Evolutionary conservation across 1,140 invertebrate genomes (phyloP).

Genomic region (Acromyrmex charruanus): DNA sequence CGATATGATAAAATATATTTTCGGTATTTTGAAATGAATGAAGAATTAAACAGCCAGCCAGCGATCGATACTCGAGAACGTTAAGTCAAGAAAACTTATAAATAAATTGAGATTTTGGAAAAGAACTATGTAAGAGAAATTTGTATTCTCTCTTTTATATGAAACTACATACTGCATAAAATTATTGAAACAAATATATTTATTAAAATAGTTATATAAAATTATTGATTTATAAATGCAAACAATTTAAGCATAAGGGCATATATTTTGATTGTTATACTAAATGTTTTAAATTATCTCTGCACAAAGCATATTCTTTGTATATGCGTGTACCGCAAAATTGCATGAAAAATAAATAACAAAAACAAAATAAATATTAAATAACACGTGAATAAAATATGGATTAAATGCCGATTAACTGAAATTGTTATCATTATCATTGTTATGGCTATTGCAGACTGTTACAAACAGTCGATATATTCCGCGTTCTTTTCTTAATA

Average conservation of each 20-base stretch:
- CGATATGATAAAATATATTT: slow-evolving; percentile 29
- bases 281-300: background rate
- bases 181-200: background rate
- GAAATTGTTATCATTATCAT: slow-evolving; percentile 10
- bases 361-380: slow-evolving; percentile 3
- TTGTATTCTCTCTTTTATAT: background rate
- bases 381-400: slow-evolving; percentile 9
- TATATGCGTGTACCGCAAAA: background rate
- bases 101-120: slow-evolving; percentile 24
- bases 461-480: background rate
- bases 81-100: background rate
- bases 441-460: background rate
- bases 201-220: too few relatives aligned
- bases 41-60: slow-evolving; percentile 39
- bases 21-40: slow-evolving; percentile 18
- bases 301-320: background rate
- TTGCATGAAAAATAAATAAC: background rate
- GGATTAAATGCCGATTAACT: background rate
- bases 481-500: background rate
- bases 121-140: background rate
- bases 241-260: too few relatives aligned
- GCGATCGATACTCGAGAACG: slow-evolving; percentile 31
- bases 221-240: too few relatives aligned
- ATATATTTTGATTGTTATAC: background rate
- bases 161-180: background rate